A percentile compares a stretch with the other conserved stretches of the same genome.
These are phyloP conservation scores for Sussaba pulchella DNA, from an alignment of 2,888 invertebrate genomes.

Conservation along the genomic window DNA sequence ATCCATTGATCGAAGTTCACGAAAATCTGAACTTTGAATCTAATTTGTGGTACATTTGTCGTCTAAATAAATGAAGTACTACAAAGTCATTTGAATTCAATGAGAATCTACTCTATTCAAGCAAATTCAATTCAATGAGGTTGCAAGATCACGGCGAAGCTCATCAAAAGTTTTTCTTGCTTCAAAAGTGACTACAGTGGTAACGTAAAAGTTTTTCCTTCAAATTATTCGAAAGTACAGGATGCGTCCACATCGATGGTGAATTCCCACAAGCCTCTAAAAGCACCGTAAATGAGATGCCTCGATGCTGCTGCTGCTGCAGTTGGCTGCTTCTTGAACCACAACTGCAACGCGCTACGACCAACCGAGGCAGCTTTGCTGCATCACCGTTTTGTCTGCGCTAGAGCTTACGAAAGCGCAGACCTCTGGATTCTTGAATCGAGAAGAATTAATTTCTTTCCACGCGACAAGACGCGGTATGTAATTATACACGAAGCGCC, in stretches of 20 bases:
- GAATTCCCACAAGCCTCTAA: conserved; percentile 32
- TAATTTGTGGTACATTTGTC: too few species aligned
- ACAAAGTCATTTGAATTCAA: too few species aligned
- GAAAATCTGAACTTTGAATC: too few species aligned
- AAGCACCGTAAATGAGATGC: conserved; percentile 46
- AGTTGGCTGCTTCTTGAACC: conserved; percentile 2
- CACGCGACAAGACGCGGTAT: conserved; percentile 61
- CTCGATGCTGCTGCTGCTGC: not conserved
- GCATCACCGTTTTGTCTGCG: not conserved
- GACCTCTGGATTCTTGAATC: conserved; percentile 19
- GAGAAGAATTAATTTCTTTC: conserved; percentile 69
- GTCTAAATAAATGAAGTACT: too few species aligned
- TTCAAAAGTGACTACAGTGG: not conserved
- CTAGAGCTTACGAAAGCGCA: not conserved
- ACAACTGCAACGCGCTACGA: conserved; percentile 4
- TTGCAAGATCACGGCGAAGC: not conserved
- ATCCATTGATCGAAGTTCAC: too few species aligned
- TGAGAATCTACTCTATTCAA: too few species aligned
- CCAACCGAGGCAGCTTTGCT: conserved; percentile 12
- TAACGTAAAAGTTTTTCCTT: not conserved
- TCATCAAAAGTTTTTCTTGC: too few species aligned
- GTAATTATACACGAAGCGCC: conserved; percentile 68
- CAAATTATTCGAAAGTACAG: not conserved
- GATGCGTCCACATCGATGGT: conserved; percentile 1
- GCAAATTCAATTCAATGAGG: too few species aligned